Percentiles rank a stretch among this genome's conserved stretches.
phyloP scores from a whole-genome alignment of 2,113 vertebrate species.

The Paramisgurnus dabryanus region DNA sequence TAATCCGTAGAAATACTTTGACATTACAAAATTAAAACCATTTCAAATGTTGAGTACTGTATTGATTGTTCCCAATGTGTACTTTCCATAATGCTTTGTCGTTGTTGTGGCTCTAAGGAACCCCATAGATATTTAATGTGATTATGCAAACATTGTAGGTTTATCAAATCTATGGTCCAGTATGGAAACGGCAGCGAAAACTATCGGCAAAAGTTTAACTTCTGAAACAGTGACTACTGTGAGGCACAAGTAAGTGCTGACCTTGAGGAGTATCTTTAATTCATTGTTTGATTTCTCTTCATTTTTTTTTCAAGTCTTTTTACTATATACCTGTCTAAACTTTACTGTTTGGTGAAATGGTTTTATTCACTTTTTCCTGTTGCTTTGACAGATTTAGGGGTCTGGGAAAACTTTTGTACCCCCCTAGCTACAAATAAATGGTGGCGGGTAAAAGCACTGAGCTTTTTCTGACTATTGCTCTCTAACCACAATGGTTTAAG shows the following conservation, averaged over 20 bases:
- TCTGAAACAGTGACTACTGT: slow-evolving; percentile 89
- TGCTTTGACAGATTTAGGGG: slow-evolving; percentile 75
- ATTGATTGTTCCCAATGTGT: too few relatives aligned
- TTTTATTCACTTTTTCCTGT: slow-evolving; percentile 48
- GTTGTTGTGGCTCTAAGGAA: too few relatives aligned
- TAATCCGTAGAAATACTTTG: too few relatives aligned
- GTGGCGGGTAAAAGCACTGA: slow-evolving; percentile 49
- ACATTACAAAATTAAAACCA: too few relatives aligned
- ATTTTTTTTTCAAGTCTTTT: slow-evolving; percentile 25
- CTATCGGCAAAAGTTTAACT: slow-evolving; percentile 86
- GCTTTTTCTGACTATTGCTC: slow-evolving; percentile 47
- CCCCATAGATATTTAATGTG: too few relatives aligned
- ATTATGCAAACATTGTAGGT: slow-evolving; percentile 69
- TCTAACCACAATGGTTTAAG: slow-evolving; percentile 24
- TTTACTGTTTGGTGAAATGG: slow-evolving; percentile 49
- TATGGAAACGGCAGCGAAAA: slow-evolving; percentile 88
- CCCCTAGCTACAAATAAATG: slow-evolving; percentile 63
- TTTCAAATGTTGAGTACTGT: too few relatives aligned
- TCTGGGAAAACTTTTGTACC: slow-evolving; percentile 68
- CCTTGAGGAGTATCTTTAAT: background rate
- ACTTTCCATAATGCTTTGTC: too few relatives aligned
- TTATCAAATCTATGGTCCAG: slow-evolving; percentile 91
- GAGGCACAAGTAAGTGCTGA: slow-evolving; percentile 86
- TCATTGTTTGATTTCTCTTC: background rate
- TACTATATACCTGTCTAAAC: slow-evolving; percentile 40